Percentiles rank a stretch among this genome's conserved stretches.
These are phyloP conservation scores for Orchesellides sinensis DNA, from an alignment of 2,888 invertebrate genomes.

Conservation along the genomic window DNA sequence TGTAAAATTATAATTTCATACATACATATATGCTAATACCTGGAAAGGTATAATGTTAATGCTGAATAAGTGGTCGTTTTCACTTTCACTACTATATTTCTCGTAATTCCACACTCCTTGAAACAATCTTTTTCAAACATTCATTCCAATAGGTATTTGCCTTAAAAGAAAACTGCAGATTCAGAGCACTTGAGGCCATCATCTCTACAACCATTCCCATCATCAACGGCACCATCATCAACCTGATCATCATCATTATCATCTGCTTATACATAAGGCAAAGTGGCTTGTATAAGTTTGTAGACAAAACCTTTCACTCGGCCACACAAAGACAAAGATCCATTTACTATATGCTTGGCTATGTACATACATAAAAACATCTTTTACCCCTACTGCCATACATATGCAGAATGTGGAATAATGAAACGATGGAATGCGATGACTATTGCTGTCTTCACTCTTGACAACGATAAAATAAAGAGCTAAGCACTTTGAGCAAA, in stretches of 20 bases:
- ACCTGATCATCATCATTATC: slow-evolving; percentile 20
- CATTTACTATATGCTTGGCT: no score
- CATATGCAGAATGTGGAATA: slow-evolving; percentile 4
- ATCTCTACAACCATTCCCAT: neutral
- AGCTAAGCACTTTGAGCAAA: neutral
- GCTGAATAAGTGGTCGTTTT: no score
- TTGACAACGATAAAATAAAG: neutral
- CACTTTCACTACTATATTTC: neutral
- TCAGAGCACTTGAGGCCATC: slow-evolving; percentile 34
- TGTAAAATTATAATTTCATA: no score
- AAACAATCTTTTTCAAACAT: slow-evolving; percentile 7
- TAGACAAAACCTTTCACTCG: slow-evolving; percentile 36
- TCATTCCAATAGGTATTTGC: neutral
- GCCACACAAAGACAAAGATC: neutral
- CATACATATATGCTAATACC: no score
- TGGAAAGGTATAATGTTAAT: no score
- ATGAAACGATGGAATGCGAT: neutral
- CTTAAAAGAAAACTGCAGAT: slow-evolving; percentile 26
- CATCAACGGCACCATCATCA: neutral
- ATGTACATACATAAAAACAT: neutral
- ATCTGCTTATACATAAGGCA: slow-evolving; percentile 3
- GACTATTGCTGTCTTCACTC: neutral
- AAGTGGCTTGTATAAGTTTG: slow-evolving; percentile 34
- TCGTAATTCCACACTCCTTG: neutral
- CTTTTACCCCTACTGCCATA: neutral